Conservation (phyloP, 2,113 vertebrate genomes). For the Coptodon bakossiorum region DNA sequence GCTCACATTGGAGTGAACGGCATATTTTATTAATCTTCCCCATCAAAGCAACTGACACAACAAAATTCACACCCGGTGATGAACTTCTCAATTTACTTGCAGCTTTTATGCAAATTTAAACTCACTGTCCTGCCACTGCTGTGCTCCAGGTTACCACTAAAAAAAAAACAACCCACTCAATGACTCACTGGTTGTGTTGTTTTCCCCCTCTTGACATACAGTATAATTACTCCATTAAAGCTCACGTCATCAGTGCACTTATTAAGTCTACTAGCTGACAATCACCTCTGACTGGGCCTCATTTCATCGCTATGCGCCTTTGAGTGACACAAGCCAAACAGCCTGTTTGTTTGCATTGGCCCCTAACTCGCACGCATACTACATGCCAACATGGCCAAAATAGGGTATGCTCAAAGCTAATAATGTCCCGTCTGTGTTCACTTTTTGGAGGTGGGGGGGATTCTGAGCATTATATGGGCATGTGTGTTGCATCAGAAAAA, state of each 20-base stretch:
- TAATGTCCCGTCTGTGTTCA: conserved; percentile 52
- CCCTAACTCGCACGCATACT: conserved; percentile 27
- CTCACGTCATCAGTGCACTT: conserved; percentile 41
- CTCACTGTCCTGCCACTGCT: neutral
- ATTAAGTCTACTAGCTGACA: conserved; percentile 53
- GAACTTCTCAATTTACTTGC: neutral
- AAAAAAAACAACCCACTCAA: neutral
- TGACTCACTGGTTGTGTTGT: conserved; percentile 29
- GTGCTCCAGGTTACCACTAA: neutral
- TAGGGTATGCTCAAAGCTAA: conserved; percentile 57
- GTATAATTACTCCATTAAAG: conserved; percentile 46
- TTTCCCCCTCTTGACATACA: conserved; percentile 3
- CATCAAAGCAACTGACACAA: conserved; percentile 2
- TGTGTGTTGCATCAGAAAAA: conserved; percentile 32
- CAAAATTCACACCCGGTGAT: conserved; percentile 3
- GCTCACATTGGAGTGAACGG: neutral
- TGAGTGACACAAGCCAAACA: conserved; percentile 62
- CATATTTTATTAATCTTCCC: neutral
- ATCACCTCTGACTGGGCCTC: conserved; percentile 53
- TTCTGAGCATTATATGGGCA: neutral
- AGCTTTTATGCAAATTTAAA: neutral
- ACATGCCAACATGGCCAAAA: conserved; percentile 64
- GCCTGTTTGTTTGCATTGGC: conserved; percentile 64
- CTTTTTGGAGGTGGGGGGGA: neutral
- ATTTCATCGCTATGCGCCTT: conserved; percentile 58